Base-by-base conservation (phyloP, 2,888 invertebrate species). In the Pachliopta kotzebuea region DNA sequence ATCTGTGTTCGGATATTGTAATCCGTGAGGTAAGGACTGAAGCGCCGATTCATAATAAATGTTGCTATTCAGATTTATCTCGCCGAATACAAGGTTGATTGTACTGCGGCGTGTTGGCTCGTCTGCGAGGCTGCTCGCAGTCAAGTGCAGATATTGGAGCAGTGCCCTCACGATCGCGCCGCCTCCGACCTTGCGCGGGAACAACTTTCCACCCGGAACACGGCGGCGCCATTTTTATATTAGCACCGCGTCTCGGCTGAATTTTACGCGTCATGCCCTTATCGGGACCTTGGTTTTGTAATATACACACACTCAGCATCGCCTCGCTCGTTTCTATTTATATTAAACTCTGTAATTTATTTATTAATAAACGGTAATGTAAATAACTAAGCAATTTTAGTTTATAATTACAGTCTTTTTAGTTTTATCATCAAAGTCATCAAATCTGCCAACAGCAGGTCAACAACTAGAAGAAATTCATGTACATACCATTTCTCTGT, bases 201-300 rank as follows among this genome's bases (percentile, higher is more conserved):
- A 80, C 88, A 85, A 87, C 88, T 88, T 88, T 88, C 86, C 82
- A 87, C 86, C 85, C 87, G 88, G 88, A 88, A 77, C 70, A 67
- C 65, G 69, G 68, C 70, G 63, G 67, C 69, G 76, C 79, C 75
- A 75, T 77, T 76, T 79, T 76, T 74, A 37, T 11, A 74, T 76
- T 70, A 70, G 67, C 65, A 63, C 69, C 50, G 42, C 50, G 56
- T 42, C 65, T 49, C 66, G 55, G 21, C 57, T 68, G 66, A 71
- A 72, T 77, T 77, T 76, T 78, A 78, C 76, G 73, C 73, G 74
- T 72, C 72, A 66, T 75, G 72, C 72, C 84, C 83, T 74, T 81
- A 77, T 78, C 75, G 71, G 78, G 79, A 68, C 53, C 60, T 60
- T 69, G 62, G 49, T 68, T 67, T 68, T 54, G 50, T 58, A 56